Conservation (phyloP, 2,888 invertebrate genomes). For the Chymomyza caudatula region DNA sequence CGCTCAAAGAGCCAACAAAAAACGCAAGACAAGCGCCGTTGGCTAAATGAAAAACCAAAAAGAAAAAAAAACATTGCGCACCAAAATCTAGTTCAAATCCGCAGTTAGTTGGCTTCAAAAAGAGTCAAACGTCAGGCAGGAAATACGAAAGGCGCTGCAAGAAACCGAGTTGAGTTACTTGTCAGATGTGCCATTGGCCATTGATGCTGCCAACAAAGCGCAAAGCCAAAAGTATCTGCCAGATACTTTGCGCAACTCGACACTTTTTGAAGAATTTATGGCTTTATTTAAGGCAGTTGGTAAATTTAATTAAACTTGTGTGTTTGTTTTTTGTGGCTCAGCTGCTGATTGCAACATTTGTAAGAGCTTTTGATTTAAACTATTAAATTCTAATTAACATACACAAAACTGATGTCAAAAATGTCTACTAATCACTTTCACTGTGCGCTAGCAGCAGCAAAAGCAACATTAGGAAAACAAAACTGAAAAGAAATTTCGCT, state of each 20-base stretch:
- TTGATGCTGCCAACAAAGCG: slow-evolving; percentile 52
- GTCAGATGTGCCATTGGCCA: slow-evolving; percentile 56
- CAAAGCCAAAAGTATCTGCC: slow-evolving; percentile 24
- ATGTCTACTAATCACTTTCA: slow-evolving; percentile 60
- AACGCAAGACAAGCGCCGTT: slow-evolving; percentile 11
- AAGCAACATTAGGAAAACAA: slow-evolving; percentile 3
- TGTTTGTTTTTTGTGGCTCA: slow-evolving; percentile 16
- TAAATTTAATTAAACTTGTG: slow-evolving; percentile 43
- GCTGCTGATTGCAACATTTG: background rate
- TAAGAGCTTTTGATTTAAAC: slow-evolving; percentile 5
- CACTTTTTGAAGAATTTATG: slow-evolving; percentile 55
- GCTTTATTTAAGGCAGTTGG: slow-evolving; percentile 11
- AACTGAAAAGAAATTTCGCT: slow-evolving; percentile 48
- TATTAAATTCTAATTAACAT: slow-evolving; percentile 63
- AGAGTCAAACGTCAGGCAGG: slow-evolving; percentile 30
- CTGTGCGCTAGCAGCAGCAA: slow-evolving; percentile 33
- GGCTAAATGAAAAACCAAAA: slow-evolving; percentile 21
- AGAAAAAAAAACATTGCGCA: slow-evolving; percentile 18
- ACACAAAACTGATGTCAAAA: slow-evolving; percentile 36
- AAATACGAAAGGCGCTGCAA: slow-evolving; percentile 51
- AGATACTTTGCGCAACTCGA: slow-evolving; percentile 51
- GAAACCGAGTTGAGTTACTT: slow-evolving; percentile 38
- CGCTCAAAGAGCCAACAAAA: slow-evolving; percentile 3
- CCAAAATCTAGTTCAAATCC: slow-evolving; percentile 24
- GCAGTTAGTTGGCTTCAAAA: slow-evolving; percentile 19